Evolutionary conservation across 1,140 invertebrate species (phyloP), one percentile per base, ranked within the genome.

Genomic region (Helicoverpa armigera): DNA sequence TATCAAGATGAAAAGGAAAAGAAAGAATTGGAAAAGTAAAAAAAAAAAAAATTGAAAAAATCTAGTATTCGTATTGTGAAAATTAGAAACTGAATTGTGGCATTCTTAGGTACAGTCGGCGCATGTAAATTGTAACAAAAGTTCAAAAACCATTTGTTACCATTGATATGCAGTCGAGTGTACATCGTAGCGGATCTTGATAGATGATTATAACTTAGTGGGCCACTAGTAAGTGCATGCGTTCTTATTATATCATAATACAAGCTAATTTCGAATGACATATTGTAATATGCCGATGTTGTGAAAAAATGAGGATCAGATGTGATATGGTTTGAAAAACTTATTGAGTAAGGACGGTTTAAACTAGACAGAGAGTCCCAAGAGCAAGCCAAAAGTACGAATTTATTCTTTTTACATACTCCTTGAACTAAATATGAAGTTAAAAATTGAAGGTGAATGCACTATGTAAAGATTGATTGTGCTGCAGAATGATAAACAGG

Each of bases 161-260:
- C 5, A 43, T 43, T 43, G 35, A 43, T 43, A 43, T 43, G 35
- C 35, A 43, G 35, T 43, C 7, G 35, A 43, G 35, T 43, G 75
- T 54, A 67, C 5, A 73, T 69, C 18, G 65, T 69, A 69, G 58
- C 23, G 10, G 29, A 18, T 77, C 61, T 77, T 77, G 61, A 77
- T 77, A 77, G 75, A 77, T 16, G 10, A 23, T 12, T 65, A 31
- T 58, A 29, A 51, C 23, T 73, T 80, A 80, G 79, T 23, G 79
- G 79, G 70, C 79, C 79, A 73, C 14, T 79, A 80, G 70, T 73
- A 43, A 74, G 51, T 73, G 79, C 72, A 80, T 80, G 70, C 77
- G 70, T 73, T 70, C 58, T 70, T 65, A 65, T 65, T 35, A 35
- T 53, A 73, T 77, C 56, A 61, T 48, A 54, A 48, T 18, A 60